Conservation (phyloP, 2,797 vertebrate genomes). For the Phaenicophaeus curvirostris region DNA sequence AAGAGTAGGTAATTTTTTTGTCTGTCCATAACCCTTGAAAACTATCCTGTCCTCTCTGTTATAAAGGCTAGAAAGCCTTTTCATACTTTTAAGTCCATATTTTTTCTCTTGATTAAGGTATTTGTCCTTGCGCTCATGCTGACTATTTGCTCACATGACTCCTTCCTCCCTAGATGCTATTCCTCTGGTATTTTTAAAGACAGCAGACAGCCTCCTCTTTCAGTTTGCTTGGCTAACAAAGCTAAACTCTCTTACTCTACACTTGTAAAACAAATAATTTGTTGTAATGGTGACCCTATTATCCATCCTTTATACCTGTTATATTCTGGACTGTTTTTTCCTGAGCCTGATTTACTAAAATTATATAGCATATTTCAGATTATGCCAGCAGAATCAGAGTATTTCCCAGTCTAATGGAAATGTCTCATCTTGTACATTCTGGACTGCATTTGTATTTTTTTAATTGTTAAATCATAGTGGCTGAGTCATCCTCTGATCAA, state of each 20-base stretch:
- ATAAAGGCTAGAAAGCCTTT: not conserved
- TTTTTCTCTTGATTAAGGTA: not conserved
- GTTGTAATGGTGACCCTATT: not conserved
- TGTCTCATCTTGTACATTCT: not conserved
- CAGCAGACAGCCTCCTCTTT: not conserved
- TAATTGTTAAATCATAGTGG: not conserved
- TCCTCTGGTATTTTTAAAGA: not conserved
- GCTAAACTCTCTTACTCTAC: not conserved
- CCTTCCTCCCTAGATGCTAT: not conserved
- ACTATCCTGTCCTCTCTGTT: not conserved
- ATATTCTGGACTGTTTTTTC: not conserved
- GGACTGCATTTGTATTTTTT: not conserved
- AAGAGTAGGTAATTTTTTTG: not conserved
- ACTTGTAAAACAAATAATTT: not conserved
- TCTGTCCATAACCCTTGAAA: not conserved
- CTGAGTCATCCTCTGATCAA: constrained; percentile 15
- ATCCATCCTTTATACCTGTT: not conserved
- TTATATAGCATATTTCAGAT: not conserved
- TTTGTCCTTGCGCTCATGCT: not conserved
- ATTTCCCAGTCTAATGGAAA: not conserved
- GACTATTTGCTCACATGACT: not conserved
- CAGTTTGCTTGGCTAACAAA: not conserved
- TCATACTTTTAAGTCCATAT: not conserved
- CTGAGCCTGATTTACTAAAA: not conserved
- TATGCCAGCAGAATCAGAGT: not conserved